These are phyloP conservation scores for Nephila pilipes DNA, from an alignment of 1,140 invertebrate genomes.

Conservation along the genomic window DNA sequence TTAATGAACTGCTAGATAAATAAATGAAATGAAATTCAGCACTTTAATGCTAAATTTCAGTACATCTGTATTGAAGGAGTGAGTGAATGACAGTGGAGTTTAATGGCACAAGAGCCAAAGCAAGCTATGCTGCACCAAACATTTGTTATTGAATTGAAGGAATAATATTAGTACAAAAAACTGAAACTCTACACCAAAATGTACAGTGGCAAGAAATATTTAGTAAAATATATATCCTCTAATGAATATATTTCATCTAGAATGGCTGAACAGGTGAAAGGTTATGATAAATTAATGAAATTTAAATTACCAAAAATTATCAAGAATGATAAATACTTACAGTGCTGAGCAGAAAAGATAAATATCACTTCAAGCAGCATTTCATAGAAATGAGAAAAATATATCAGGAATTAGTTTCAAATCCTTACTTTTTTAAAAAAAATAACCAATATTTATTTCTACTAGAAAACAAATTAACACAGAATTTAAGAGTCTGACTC, in stretches of 20 bases:
- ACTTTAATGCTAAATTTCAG: not conserved
- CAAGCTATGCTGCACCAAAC: too few relatives aligned
- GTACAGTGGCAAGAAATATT: not conserved
- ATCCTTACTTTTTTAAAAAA: not conserved
- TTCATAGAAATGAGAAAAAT: constrained; percentile 16
- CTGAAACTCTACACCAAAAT: not conserved
- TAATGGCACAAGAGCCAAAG: too few relatives aligned
- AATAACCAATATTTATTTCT: not conserved
- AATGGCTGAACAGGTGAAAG: too few relatives aligned
- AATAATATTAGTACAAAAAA: too few relatives aligned
- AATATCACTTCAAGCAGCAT: constrained; percentile 31
- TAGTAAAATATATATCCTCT: too few relatives aligned
- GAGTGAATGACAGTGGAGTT: too few relatives aligned
- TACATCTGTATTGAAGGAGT: too few relatives aligned
- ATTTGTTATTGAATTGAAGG: too few relatives aligned
- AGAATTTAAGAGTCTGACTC: too few relatives aligned
- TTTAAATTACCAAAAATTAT: not conserved
- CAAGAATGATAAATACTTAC: constrained; percentile 30
- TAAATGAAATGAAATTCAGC: not conserved
- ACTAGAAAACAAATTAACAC: too few relatives aligned
- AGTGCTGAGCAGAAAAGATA: constrained; percentile 41
- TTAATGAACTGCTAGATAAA: not conserved
- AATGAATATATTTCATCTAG: too few relatives aligned
- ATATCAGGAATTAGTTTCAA: not conserved
- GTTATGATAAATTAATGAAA: not conserved